These are phyloP conservation scores for Melanotaenia pygmaea DNA, from an alignment of 2,797 vertebrate species.

Conservation along the genomic window DNA sequence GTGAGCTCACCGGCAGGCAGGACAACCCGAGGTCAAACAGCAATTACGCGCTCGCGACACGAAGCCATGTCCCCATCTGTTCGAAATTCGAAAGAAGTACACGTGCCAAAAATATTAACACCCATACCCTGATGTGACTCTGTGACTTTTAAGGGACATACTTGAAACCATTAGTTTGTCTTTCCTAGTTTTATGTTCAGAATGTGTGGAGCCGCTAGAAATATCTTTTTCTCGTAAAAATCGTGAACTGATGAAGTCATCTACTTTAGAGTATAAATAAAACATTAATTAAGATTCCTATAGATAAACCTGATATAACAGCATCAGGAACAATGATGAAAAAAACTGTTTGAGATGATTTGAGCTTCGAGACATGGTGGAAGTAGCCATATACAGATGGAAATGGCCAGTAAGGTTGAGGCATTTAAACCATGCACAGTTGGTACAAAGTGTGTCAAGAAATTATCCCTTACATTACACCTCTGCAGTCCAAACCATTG, in stretches of 20 bases:
- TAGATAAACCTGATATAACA: too few species aligned
- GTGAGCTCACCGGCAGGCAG: constrained; percentile 29
- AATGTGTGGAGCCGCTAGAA: neutral
- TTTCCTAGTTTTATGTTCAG: neutral
- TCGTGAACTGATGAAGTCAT: neutral
- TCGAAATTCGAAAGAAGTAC: neutral
- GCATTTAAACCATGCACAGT: too few species aligned
- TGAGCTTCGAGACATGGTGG: neutral
- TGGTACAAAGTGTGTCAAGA: too few species aligned
- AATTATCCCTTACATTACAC: too few species aligned
- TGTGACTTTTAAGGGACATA: neutral
- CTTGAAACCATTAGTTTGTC: neutral
- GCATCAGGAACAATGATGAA: too few species aligned
- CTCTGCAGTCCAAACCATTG: too few species aligned
- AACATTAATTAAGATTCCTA: neutral
- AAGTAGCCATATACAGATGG: constrained; percentile 47
- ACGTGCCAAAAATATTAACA: neutral
- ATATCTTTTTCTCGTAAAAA: neutral
- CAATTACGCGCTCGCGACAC: constrained; percentile 14
- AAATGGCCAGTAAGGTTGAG: too few species aligned
- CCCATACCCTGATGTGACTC: neutral
- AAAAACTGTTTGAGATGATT: too few species aligned
- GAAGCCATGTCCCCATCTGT: constrained; percentile 7
- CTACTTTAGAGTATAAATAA: neutral
- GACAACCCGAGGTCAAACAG: constrained; percentile 20